These are phyloP conservation scores for Syrrhaptes paradoxus DNA, from an alignment of 2,113 vertebrate species.

Conservation along the genomic window DNA sequence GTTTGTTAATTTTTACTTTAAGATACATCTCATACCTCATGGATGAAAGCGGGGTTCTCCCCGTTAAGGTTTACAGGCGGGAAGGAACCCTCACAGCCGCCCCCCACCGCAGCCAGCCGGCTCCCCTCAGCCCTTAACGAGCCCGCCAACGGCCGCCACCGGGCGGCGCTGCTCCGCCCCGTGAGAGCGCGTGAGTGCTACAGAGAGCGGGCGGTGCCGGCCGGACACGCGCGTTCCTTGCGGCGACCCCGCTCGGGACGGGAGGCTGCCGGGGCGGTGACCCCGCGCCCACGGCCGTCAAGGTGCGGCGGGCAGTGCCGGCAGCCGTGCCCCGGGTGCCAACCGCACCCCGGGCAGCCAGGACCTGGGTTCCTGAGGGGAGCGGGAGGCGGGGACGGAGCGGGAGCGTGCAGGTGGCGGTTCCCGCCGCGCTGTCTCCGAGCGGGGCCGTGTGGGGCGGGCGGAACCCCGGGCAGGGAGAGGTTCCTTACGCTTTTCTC, in stretches of 20 bases:
- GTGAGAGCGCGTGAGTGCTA: no score
- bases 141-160: not conserved
- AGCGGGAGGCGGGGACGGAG: not conserved
- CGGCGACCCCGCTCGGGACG: no score
- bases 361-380: not conserved
- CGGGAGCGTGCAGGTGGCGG: not conserved
- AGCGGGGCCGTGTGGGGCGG: not conserved
- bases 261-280: not conserved
- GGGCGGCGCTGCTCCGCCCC: not conserved
- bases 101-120: accelerated
- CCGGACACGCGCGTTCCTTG: accelerated
- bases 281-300: not conserved
- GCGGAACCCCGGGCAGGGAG: not conserved
- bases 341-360: no score
- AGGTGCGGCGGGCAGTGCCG: not conserved
- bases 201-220: accelerated
- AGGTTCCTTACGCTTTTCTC: not conserved
- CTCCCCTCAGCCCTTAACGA: not conserved
- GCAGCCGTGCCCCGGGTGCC: not conserved
- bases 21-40: accelerated
- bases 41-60: no score
- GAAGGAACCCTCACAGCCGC: accelerated
- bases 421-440: not conserved
- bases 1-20: not conserved
- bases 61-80: no score